These are phyloP conservation scores for Frieseomelitta varia DNA, from an alignment of 1,140 invertebrate genomes.

Conservation along the genomic window DNA sequence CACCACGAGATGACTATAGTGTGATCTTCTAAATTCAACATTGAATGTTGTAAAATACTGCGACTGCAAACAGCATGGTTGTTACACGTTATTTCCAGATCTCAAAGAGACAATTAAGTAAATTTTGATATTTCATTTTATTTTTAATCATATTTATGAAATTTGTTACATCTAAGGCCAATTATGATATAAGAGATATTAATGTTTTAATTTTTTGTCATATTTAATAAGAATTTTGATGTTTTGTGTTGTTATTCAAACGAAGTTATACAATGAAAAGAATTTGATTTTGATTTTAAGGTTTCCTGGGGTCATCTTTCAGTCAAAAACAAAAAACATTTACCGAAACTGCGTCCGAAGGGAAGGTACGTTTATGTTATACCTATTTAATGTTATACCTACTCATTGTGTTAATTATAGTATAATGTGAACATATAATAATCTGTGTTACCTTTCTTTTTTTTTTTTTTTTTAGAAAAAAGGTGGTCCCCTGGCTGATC, in stretches of 20 bases:
- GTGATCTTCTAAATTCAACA: not conserved
- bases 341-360: slow-evolving; percentile 77
- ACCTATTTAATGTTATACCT: not conserved
- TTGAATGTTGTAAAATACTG: not conserved
- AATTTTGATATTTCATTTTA: slow-evolving; percentile 65
- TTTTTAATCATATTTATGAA: too few relatives aligned
- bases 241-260: not conserved
- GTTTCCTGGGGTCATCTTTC: slow-evolving; percentile 73
- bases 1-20: slow-evolving; percentile 22
- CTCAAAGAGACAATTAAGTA: slow-evolving; percentile 83
- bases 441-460: not conserved
- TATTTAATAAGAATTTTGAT: slow-evolving; percentile 15
- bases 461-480: slow-evolving; percentile 71
- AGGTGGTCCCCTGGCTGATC: slow-evolving; percentile 91
- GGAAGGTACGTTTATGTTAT: slow-evolving; percentile 71
- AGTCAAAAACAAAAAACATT: slow-evolving; percentile 74
- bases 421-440: not conserved
- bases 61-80: slow-evolving; percentile 80
- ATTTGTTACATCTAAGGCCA: not conserved
- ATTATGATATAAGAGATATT: not conserved
- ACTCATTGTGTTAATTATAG: not conserved
- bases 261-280: slow-evolving; percentile 79
- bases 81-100: slow-evolving; percentile 84
- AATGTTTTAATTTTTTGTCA: not conserved
- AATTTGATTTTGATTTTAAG: slow-evolving; percentile 66